Conservation (phyloP, 2,888 invertebrate genomes). For the Eulithis prunata region DNA sequence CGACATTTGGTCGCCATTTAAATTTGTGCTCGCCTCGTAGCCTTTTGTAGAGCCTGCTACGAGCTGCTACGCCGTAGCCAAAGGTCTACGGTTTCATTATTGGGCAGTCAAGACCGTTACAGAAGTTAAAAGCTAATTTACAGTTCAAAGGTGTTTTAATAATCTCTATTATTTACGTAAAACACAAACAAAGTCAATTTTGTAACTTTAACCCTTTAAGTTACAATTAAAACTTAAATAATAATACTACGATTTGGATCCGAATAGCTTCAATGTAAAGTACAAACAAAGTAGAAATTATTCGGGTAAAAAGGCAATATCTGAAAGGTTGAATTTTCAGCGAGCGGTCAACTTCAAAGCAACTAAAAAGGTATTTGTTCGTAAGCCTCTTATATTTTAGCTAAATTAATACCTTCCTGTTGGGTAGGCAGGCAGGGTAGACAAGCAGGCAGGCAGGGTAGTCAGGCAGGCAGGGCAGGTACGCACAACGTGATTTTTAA, state of each 20-base stretch:
- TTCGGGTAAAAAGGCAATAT: slow-evolving; percentile 27
- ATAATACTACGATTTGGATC: slow-evolving; percentile 17
- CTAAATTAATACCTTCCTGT: slow-evolving; percentile 40
- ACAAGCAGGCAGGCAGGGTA: too few relatives aligned
- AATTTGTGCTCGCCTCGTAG: neutral
- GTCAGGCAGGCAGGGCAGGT: neutral
- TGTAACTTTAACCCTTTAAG: slow-evolving; percentile 22
- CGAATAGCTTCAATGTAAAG: slow-evolving; percentile 12
- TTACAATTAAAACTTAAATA: slow-evolving; percentile 18
- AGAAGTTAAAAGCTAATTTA: slow-evolving; percentile 1
- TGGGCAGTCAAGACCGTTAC: too few relatives aligned
- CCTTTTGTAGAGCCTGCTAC: neutral
- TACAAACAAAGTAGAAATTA: slow-evolving; percentile 25
- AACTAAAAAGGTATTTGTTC: slow-evolving; percentile 42
- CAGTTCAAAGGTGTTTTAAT: slow-evolving; percentile 7
- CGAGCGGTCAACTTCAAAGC: slow-evolving; percentile 42
- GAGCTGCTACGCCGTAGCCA: neutral
- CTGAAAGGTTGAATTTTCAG: slow-evolving; percentile 29
- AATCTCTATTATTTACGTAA: slow-evolving; percentile 12
- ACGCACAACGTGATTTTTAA: slow-evolving; percentile 4
- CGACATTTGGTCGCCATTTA: too few relatives aligned
- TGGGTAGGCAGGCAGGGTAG: neutral
- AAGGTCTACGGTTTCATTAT: neutral
- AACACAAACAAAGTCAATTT: slow-evolving; percentile 16
- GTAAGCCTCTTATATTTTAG: slow-evolving; percentile 48